Percentiles rank a stretch among this genome's conserved stretches.
Evolutionary conservation across 2,797 vertebrate species (phyloP).

Genomic region (Sebastes paucispinis): DNA sequence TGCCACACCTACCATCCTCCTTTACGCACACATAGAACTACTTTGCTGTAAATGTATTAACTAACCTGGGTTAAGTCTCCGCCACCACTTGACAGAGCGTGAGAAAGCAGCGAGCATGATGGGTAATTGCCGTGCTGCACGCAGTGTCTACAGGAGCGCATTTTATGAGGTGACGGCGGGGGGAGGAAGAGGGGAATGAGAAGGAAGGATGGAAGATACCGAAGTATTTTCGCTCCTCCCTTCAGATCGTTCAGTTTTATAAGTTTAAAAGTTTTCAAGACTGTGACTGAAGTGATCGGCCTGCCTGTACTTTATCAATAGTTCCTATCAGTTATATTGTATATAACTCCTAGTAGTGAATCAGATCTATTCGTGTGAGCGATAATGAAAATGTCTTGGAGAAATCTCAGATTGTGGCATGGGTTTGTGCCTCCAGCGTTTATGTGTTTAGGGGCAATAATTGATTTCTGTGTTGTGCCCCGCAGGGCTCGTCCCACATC

Average conservation of each 20-base stretch:
- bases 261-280: constrained; percentile 18
- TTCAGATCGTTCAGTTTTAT: constrained; percentile 20
- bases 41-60: constrained; percentile 55
- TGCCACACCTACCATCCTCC: constrained; percentile 22
- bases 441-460: constrained; percentile 80
- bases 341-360: constrained; percentile 1
- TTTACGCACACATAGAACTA: constrained; percentile 44
- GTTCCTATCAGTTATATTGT: neutral
- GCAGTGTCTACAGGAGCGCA: constrained; percentile 71
- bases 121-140: constrained; percentile 81
- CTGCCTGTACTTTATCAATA: neutral
- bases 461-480: constrained; percentile 80
- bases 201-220: constrained; percentile 43
- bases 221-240: constrained; percentile 13
- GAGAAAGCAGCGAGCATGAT: constrained; percentile 79
- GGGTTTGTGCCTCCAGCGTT: constrained; percentile 69
- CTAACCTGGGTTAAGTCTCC: constrained; percentile 72
- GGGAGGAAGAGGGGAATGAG: constrained; percentile 36
- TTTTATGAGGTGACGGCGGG: constrained; percentile 67
- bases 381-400: constrained; percentile 69
- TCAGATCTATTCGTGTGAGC: neutral
- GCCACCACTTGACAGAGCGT: constrained; percentile 73
- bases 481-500: constrained; percentile 76
- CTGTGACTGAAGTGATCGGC: neutral
- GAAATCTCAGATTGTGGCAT: constrained; percentile 53